Percentiles rank a stretch among this genome's conserved stretches.
Conservation (phyloP, 2,888 invertebrate genomes). For the Azorinus chamasolen region DNA sequence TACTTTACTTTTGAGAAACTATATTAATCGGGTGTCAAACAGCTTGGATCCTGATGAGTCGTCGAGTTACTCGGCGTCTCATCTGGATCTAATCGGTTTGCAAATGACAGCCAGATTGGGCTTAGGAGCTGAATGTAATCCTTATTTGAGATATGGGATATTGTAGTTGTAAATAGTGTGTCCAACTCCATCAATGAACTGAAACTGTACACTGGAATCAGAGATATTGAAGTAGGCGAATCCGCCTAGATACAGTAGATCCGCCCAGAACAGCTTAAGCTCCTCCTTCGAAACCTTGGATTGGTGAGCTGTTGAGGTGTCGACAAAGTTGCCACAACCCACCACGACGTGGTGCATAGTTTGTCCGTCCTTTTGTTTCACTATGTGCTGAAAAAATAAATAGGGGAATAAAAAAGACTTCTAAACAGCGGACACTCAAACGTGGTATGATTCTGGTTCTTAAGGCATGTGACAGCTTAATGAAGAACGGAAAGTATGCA, state of each 20-base stretch:
- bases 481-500: too few relatives aligned
- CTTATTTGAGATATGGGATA: too few relatives aligned
- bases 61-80: too few relatives aligned
- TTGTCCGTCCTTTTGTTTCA: constrained; percentile 53
- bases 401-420: neutral
- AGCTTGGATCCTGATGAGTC: too few relatives aligned
- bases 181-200: constrained; percentile 77
- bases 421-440: too few relatives aligned
- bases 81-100: too few relatives aligned
- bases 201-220: constrained; percentile 76
- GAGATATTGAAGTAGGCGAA: constrained; percentile 82
- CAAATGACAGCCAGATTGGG: too few relatives aligned
- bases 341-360: constrained; percentile 86
- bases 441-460: too few relatives aligned
- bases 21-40: too few relatives aligned
- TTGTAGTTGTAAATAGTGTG: constrained; percentile 71
- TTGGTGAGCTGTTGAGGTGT: constrained; percentile 82
- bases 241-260: constrained; percentile 82
- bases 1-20: too few relatives aligned
- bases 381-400: constrained; percentile 14
- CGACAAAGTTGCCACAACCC: constrained; percentile 86
- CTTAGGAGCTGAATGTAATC: too few relatives aligned
- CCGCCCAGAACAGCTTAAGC: constrained; percentile 84
- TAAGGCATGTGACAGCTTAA: too few relatives aligned
- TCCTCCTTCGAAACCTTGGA: constrained; percentile 78